Conservation (phyloP, 2,888 invertebrate genomes). For the Pocota personata region DNA sequence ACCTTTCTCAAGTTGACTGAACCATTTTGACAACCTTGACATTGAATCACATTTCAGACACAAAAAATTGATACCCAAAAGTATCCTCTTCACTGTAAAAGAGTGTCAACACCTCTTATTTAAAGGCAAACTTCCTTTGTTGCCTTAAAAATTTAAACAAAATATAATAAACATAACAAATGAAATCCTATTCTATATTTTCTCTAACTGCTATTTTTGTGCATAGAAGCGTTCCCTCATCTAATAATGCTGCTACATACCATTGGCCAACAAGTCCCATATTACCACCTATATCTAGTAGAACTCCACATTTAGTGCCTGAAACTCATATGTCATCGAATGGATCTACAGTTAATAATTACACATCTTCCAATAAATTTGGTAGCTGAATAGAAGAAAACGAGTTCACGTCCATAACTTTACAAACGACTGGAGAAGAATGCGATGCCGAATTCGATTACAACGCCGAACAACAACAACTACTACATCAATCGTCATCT, state of each 20-base stretch:
- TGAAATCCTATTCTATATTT: background rate
- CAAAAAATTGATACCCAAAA: too few species aligned
- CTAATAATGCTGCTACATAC: constrained; percentile 85
- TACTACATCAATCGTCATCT: constrained; percentile 61
- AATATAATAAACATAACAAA: background rate
- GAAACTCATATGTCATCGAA: constrained; percentile 85
- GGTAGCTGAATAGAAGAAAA: constrained; percentile 83
- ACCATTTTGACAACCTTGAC: too few species aligned
- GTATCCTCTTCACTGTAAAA: too few species aligned
- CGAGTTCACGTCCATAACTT: constrained; percentile 78
- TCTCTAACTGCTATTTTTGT: constrained; percentile 70
- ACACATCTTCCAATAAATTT: constrained; percentile 82
- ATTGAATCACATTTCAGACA: too few species aligned
- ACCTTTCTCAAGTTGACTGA: too few species aligned
- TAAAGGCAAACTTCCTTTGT: too few species aligned
- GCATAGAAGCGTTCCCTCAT: constrained; percentile 84
- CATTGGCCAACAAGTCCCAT: constrained; percentile 93
- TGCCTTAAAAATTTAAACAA: too few species aligned
- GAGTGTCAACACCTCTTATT: too few species aligned
- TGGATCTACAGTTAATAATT: constrained; percentile 83
- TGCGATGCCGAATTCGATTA: constrained; percentile 71
- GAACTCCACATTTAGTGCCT: constrained; percentile 89
- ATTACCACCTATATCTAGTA: constrained; percentile 88
- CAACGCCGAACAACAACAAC: constrained; percentile 63
- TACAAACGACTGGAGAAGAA: constrained; percentile 79